A percentile compares a stretch with the other conserved stretches of the same genome.
Evolutionary conservation across 2,113 vertebrate species (phyloP).

Genomic region (Emydura subglobosa): DNA sequence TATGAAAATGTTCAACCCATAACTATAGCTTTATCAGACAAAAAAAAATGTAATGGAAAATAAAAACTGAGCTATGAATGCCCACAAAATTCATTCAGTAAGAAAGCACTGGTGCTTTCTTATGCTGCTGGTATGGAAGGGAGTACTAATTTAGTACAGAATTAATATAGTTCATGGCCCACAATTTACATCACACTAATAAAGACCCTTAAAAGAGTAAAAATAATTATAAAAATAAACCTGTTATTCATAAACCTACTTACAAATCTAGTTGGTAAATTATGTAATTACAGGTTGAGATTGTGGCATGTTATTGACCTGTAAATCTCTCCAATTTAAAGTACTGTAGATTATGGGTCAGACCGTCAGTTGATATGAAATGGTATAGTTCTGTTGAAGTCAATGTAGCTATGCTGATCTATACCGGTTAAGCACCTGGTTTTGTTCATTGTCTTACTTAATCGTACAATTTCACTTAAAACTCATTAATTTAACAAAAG

Average conservation of each 20-base stretch:
- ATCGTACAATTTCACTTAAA: not conserved
- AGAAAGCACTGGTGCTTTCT: not conserved
- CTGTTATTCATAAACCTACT: not conserved
- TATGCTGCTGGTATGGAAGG: not conserved
- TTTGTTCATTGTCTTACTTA: not conserved
- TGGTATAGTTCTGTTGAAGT: not conserved
- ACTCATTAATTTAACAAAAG: not conserved
- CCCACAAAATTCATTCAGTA: constrained; percentile 32
- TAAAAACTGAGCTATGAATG: not conserved
- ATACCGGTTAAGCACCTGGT: not conserved
- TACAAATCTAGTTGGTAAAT: not conserved
- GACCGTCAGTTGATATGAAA: not conserved
- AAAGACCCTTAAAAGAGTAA: not conserved
- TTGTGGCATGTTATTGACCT: not conserved
- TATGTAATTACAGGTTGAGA: not conserved
- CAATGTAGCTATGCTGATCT: not conserved
- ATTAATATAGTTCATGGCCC: not conserved
- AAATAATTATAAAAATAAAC: not conserved
- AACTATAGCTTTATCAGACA: constrained; percentile 1
- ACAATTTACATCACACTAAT: no score
- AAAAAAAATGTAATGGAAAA: constrained; percentile 35
- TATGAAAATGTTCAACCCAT: constrained; percentile 3
- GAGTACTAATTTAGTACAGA: not conserved
- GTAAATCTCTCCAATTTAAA: not conserved
- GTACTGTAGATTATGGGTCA: not conserved